A percentile compares a stretch with the other conserved stretches of the same genome.
Evolutionary conservation across 2,113 vertebrate species (phyloP).

Genomic region (Macquaria ambigua): DNA sequence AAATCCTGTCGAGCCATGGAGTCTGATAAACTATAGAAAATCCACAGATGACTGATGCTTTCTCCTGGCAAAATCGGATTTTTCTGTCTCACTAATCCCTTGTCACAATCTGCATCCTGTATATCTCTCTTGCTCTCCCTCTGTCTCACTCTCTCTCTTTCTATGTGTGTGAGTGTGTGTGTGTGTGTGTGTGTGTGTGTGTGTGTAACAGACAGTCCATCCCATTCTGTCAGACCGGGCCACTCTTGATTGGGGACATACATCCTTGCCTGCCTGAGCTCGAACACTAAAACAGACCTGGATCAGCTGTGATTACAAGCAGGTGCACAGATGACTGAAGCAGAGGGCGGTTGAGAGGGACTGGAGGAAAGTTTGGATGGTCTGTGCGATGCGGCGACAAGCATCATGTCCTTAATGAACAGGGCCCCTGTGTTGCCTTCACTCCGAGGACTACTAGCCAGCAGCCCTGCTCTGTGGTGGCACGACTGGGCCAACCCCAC

Average conservation of each 20-base stretch:
- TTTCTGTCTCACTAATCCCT: conserved; percentile 93
- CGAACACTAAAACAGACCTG: conserved; percentile 46
- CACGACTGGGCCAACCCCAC: conserved; percentile 49
- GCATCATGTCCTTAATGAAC: conserved; percentile 72
- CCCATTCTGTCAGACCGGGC: conserved; percentile 82
- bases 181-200: conserved; percentile 73
- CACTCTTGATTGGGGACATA: conserved; percentile 75
- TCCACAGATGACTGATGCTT: conserved; percentile 89
- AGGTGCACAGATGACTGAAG: conserved; percentile 72
- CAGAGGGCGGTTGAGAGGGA: conserved; percentile 64
- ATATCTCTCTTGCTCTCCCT: conserved; percentile 72
- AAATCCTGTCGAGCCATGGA: conserved; percentile 76
- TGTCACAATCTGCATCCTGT: conserved; percentile 92
- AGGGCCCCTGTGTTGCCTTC: conserved; percentile 49
- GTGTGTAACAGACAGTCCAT: conserved; percentile 77
- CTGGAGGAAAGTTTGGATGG: conserved; percentile 69
- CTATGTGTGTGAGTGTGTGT: conserved; percentile 59
- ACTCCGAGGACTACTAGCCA: conserved; percentile 63
- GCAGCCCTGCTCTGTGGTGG: conserved; percentile 65
- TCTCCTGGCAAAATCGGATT: conserved; percentile 95
- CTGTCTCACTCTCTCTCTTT: conserved; percentile 37
- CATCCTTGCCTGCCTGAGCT: conserved; percentile 57
- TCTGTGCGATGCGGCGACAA: conserved; percentile 45
- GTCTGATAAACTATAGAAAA: conserved; percentile 91
- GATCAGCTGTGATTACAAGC: conserved; percentile 59